Conservation (phyloP, 2,888 invertebrate genomes). For the Folsomia manolachei region DNA sequence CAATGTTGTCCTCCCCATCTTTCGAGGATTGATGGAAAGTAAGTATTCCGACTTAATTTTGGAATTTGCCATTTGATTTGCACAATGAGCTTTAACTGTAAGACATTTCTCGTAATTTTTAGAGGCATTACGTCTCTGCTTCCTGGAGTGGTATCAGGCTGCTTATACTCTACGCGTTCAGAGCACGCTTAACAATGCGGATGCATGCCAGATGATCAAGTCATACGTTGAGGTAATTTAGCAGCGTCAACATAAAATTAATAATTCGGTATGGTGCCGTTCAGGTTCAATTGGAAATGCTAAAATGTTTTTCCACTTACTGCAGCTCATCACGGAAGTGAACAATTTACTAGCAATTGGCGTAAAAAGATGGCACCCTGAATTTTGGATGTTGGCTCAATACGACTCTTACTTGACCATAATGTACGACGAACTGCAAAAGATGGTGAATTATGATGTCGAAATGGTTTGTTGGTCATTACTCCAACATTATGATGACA, state of each 20-base stretch:
- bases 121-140: conserved; percentile 40
- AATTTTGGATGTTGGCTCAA: conserved; percentile 40
- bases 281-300: too few species aligned
- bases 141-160: conserved; percentile 47
- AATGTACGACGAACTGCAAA: conserved; percentile 47
- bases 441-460: conserved; percentile 48
- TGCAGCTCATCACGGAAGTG: conserved; percentile 38
- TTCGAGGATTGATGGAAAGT: neutral
- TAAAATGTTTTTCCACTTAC: neutral
- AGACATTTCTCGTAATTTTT: neutral
- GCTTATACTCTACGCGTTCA: conserved; percentile 24
- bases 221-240: conserved; percentile 16
- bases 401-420: conserved; percentile 39
- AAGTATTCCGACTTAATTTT: too few species aligned
- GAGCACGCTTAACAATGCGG: conserved; percentile 2
- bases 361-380: conserved; percentile 34
- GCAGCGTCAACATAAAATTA: too few species aligned
- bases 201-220: neutral
- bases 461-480: conserved; percentile 39
- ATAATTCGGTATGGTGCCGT: too few species aligned
- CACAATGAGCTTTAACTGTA: too few species aligned
- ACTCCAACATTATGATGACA: conserved; percentile 30
- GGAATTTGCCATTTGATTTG: too few species aligned
- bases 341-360: conserved; percentile 37
- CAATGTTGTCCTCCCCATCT: neutral